Conservation (phyloP, 2,113 vertebrate species). For the Crocuta crocuta region DNA sequence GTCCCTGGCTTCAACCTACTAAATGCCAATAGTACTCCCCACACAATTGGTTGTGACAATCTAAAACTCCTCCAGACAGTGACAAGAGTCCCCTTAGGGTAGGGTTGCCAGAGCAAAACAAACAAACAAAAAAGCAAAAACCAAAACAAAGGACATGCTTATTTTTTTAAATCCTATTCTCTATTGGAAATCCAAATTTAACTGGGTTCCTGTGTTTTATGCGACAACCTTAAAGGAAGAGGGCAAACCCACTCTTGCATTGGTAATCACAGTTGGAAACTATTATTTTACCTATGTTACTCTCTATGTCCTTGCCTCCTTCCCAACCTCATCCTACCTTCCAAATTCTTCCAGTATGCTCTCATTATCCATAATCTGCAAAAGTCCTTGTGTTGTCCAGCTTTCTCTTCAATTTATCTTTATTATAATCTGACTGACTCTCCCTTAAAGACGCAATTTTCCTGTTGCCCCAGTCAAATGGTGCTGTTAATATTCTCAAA, state of each 20-base stretch:
- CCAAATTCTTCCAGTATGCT: not conserved
- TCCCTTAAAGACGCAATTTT: not conserved
- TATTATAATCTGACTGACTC: not conserved
- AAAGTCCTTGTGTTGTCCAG: not conserved
- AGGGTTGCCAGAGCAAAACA: not conserved
- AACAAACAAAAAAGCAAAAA: not conserved
- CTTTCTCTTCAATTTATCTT: not conserved
- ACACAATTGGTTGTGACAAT: not conserved
- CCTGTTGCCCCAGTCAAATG: not conserved
- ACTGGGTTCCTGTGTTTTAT: not conserved
- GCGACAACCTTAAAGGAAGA: not conserved
- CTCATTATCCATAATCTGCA: not conserved
- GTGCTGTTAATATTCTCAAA: not conserved
- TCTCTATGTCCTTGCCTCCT: not conserved
- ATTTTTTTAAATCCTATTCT: not conserved
- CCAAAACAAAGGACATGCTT: not conserved
- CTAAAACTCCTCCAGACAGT: not conserved
- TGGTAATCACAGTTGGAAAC: not conserved
- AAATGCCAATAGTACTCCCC: not conserved
- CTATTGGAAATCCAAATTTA: not conserved
- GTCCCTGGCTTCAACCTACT: not conserved
- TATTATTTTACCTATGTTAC: not conserved
- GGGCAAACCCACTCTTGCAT: not conserved
- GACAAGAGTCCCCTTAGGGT: not conserved
- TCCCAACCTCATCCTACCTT: not conserved